Percentiles rank a stretch among this genome's conserved stretches.
phyloP scores from a whole-genome alignment of 2,888 invertebrate genomes.

The Perdita meconis region DNA sequence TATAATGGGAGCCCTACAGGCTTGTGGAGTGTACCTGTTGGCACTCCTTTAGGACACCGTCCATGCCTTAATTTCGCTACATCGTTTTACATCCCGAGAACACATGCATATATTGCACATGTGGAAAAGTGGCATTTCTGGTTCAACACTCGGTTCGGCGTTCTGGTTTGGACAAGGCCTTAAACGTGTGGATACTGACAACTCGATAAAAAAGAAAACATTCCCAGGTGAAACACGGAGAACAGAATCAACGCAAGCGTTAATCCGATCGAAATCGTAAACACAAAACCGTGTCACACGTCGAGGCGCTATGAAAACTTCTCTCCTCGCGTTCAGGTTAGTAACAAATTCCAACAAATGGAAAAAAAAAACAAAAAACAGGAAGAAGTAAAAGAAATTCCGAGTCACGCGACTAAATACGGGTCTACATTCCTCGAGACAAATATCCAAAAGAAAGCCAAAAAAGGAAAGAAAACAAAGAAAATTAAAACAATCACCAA shows the following conservation, averaged over 20 bases:
- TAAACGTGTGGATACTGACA: no score
- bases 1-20: no score
- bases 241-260: constrained; percentile 13
- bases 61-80: no score
- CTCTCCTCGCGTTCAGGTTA: constrained; percentile 26
- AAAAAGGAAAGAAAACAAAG: constrained; percentile 5
- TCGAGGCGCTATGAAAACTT: not conserved
- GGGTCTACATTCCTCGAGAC: constrained; percentile 27
- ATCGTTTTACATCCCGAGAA: no score
- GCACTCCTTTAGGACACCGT: no score
- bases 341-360: constrained; percentile 40
- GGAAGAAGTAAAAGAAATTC: not conserved
- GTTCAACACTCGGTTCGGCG: no score
- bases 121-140: no score
- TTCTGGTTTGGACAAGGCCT: no score
- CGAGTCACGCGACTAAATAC: not conserved
- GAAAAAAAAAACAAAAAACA: constrained; percentile 11
- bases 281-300: constrained; percentile 18
- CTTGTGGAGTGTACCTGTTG: no score
- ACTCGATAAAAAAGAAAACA: not conserved
- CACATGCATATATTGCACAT: no score
- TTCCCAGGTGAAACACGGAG: not conserved
- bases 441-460: constrained; percentile 10
- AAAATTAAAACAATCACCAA: constrained; percentile 8
- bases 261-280: not conserved